Percentiles rank a stretch among this genome's conserved stretches.
Conservation (phyloP, 2,797 vertebrate genomes). For the Gila robusta region DNA sequence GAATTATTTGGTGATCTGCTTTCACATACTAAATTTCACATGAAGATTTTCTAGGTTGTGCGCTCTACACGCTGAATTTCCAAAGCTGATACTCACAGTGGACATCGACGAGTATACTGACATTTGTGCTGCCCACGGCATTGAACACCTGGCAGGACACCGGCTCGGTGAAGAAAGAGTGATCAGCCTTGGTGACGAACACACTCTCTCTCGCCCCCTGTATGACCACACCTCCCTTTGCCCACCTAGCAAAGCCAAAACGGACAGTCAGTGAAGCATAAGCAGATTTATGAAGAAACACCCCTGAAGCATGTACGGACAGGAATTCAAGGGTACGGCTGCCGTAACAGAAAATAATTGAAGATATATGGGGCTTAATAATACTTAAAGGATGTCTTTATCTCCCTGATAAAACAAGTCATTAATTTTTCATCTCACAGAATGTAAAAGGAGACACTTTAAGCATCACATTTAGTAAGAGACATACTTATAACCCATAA, state of each 20-base stretch:
- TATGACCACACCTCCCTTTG: slow-evolving; percentile 91
- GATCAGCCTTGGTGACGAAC: slow-evolving; percentile 93
- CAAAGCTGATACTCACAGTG: slow-evolving; percentile 87
- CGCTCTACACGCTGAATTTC: not conserved
- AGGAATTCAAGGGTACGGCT: not conserved
- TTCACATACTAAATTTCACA: not conserved
- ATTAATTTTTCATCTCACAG: slow-evolving; percentile 17
- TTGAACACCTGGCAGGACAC: slow-evolving; percentile 97
- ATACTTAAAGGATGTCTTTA: slow-evolving; percentile 15
- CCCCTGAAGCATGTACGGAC: not conserved
- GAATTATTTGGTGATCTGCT: too few species aligned
- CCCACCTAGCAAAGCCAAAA: slow-evolving; percentile 82
- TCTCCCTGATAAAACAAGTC: not conserved
- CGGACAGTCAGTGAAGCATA: not conserved
- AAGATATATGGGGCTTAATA: slow-evolving; percentile 31
- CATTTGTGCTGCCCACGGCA: slow-evolving; percentile 92
- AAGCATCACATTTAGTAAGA: slow-evolving; percentile 16
- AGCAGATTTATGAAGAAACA: not conserved
- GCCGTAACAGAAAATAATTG: not conserved
- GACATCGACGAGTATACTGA: slow-evolving; percentile 96
- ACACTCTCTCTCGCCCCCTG: slow-evolving; percentile 89
- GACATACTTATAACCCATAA: slow-evolving; percentile 92
- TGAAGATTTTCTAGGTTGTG: not conserved
- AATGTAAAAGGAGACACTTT: slow-evolving; percentile 22
- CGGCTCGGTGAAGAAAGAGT: slow-evolving; percentile 96